Conservation (phyloP, 2,888 invertebrate species). For the Epinotia bilunana region DNA sequence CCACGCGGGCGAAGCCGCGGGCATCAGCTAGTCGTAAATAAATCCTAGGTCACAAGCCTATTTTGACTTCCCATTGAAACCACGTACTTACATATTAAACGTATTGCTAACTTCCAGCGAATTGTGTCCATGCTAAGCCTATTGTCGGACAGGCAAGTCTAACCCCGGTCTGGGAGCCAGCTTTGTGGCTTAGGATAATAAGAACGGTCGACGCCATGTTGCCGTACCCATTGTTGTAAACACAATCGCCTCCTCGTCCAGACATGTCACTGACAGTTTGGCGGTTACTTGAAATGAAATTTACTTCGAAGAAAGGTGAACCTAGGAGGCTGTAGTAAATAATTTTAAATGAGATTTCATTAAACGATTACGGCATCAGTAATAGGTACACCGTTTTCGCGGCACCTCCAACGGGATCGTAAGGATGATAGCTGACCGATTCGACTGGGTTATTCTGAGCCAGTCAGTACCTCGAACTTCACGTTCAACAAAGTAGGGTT, state of each 20-base stretch:
- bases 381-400: no score
- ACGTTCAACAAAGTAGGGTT: no score
- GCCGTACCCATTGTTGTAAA: conserved; percentile 42
- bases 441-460: no score
- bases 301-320: conserved; percentile 4
- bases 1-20: no score
- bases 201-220: conserved; percentile 45
- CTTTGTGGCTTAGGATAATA: conserved; percentile 48
- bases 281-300: conserved; percentile 25
- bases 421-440: no score
- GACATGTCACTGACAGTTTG: conserved; percentile 35
- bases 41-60: no score
- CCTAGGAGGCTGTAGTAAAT: background rate
- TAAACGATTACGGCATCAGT: no score
- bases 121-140: conserved; percentile 24
- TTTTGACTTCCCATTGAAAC: no score
- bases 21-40: no score
- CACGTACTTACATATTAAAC: no score
- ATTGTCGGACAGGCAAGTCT: conserved; percentile 44
- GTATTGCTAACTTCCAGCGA: conserved; percentile 17
- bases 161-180: conserved; percentile 46
- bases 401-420: no score
- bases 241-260: conserved; percentile 29
- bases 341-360: background rate
- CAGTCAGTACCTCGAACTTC: no score